Evolutionary conservation across 1,140 invertebrate species (phyloP).

Genomic region (Drosophila parabipectinata): DNA sequence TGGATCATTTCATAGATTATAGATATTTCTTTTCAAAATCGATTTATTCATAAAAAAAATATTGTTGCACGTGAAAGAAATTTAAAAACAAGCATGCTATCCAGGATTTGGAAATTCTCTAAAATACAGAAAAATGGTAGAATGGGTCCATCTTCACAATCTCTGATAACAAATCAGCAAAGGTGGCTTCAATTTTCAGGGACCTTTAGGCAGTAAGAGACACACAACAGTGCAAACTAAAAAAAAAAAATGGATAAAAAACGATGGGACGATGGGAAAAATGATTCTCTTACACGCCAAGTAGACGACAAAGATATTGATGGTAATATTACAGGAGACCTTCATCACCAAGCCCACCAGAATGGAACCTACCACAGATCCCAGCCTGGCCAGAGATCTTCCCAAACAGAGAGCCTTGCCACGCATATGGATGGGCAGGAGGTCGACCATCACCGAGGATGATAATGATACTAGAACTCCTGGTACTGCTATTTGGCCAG

Average conservation of each 20-base stretch:
- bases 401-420: slow-evolving; percentile 20
- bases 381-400: slow-evolving; percentile 4
- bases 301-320: slow-evolving; percentile 16
- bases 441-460: slow-evolving; percentile 8
- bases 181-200: background rate
- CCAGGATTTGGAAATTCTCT: too few relatives aligned
- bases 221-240: background rate
- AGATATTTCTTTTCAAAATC: background rate
- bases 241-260: background rate
- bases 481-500: slow-evolving; percentile 1
- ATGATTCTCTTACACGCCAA: slow-evolving; percentile 6
- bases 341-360: slow-evolving; percentile 15
- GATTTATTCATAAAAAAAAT: background rate
- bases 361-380: background rate
- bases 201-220: background rate
- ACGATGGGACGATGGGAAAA: background rate
- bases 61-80: background rate
- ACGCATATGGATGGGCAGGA: slow-evolving; percentile 15
- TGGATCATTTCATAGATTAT: background rate
- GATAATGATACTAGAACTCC: slow-evolving; percentile 17
- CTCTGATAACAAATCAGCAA: too few relatives aligned
- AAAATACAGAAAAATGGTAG: too few relatives aligned
- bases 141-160: too few relatives aligned
- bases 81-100: background rate
- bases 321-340: slow-evolving; percentile 8